Base-by-base conservation (phyloP, 2,888 invertebrate genomes). In the Drosophila niveifrons region DNA sequence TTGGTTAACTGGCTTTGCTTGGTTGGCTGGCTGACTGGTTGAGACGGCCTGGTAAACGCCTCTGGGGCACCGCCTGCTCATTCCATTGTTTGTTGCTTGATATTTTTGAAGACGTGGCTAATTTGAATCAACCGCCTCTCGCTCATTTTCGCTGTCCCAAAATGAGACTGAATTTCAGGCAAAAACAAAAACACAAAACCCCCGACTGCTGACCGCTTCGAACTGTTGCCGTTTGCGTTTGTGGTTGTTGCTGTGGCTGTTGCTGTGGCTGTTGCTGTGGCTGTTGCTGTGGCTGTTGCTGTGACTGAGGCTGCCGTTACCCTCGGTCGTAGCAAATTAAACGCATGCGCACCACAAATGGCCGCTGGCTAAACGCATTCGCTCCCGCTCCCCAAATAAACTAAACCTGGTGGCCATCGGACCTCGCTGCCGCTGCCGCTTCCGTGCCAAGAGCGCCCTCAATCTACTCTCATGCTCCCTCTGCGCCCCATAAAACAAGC, bases 41-140 rank as follows among this genome's bases (percentile, higher is more conserved):
- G 62, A 52, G 61, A 17, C 66, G 79, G 79, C 67, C 88, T 70
- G 88, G 86, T 85, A 81, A 75, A 88, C 88, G 88, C 84, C 88
- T 78, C 77, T 73, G 84, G 79, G 82, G 83, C 66, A 69, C 68
- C 84, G 84, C 84, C 84, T 86, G 84, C 87, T 85, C 81, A 86
- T 88, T 88, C 78, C 86, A 85, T 85, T 85, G 88, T 88, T 85
- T 86, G 81, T 62, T 83, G 84, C 82, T 83, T 88, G 83, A 86
- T 88, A 80, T 80, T 61, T 79, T 64, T 77, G 82, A 82, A 88
- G 88, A 86, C 89, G 85, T 86, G 84, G 89, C 85, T 86, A 86
- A 86, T 88, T 85, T 86, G 84, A 88, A 86, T 87, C 87, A 86
- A 82, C 89, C 87, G 89, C 89, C 84, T 84, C 84, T 86, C 87